Base-by-base conservation (phyloP, 2,113 vertebrate genomes). In the Phalacrocorax carbo region DNA sequence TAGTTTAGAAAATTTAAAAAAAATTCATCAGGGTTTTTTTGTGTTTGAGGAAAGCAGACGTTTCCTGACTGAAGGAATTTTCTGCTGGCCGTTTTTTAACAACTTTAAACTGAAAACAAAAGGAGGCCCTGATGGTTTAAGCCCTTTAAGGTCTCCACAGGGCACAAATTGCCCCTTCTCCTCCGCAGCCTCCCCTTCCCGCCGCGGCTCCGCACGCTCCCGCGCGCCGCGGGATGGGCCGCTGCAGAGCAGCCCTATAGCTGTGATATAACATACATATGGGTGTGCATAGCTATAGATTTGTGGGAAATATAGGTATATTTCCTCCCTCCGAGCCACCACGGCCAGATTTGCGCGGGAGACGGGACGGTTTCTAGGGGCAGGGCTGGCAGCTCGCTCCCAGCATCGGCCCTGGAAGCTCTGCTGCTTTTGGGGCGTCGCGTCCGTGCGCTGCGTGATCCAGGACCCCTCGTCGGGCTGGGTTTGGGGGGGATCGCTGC, bases 221-320 rank as follows among this genome's bases (percentile, higher is more conserved):
- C 2, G 5, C 5, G 1, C 7, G 26, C 22, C 1, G 9, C 13
- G 70, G 55, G 13, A 3, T 15, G 69, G 85, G 66, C 61, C 46
- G 9, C 38, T 5, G 73, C 61, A 5, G 27, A 7, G 36, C 42
- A 27, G 14, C 16, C 61, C 15, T 13, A 3, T 1, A 2, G 12
- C 3, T 6, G 1, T 0, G 9, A 3, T 7, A 1, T 0, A 9
- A 15, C 9, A 10, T 5, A 3, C 22, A 20, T 7, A 0, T 19
- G 18, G 18, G 46, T 13, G 17, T 8, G 6, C 1, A 0, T 23
- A 6, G n/a, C 55, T 13, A 0, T 16, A 6, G 2, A 1, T 36
- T 57, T 78, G 30, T 9, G 21, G 38, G 48, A 52, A 13, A 11
- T 1, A 3, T 2, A 7, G 15, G 6, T 8, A 0, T 3, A 8